phyloP scores from a whole-genome alignment of 2,888 invertebrate species.

The Drosophila leonis region DNA sequence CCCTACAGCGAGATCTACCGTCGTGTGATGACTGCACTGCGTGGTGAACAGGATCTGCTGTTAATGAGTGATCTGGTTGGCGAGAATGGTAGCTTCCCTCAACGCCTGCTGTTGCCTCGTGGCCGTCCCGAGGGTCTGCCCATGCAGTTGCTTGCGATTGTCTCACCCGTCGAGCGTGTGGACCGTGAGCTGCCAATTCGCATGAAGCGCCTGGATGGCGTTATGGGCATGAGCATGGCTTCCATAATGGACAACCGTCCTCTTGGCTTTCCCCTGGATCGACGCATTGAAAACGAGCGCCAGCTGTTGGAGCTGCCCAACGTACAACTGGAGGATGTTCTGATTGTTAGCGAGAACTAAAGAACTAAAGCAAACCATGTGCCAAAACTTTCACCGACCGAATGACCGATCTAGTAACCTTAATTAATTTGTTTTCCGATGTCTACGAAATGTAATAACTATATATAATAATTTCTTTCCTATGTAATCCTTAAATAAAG shows the following conservation, averaged over 20 bases:
- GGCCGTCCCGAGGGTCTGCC: slow-evolving; percentile 88
- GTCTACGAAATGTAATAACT: slow-evolving; percentile 25
- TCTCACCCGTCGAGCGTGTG: slow-evolving; percentile 85
- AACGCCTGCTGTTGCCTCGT: slow-evolving; percentile 88
- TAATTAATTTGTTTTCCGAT: neutral
- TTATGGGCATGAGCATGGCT: slow-evolving; percentile 58
- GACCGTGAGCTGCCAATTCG: slow-evolving; percentile 7
- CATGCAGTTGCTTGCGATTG: slow-evolving; percentile 87
- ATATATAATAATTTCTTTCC: slow-evolving; percentile 2
- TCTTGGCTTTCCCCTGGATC: slow-evolving; percentile 76
- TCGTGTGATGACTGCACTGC: slow-evolving; percentile 85
- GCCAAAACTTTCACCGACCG: slow-evolving; percentile 2
- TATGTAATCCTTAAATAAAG: slow-evolving; percentile 53
- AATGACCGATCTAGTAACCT: slow-evolving; percentile 6
- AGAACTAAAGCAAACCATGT: neutral
- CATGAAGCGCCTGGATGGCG: slow-evolving; percentile 37
- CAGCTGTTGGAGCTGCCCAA: slow-evolving; percentile 65
- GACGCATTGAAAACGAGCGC: slow-evolving; percentile 63
- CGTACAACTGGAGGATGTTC: slow-evolving; percentile 71
- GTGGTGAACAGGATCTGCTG: slow-evolving; percentile 78
- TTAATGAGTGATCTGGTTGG: slow-evolving; percentile 74
- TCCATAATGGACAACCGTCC: slow-evolving; percentile 66
- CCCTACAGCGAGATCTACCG: slow-evolving; percentile 85
- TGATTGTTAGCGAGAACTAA: slow-evolving; percentile 73
- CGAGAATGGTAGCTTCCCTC: slow-evolving; percentile 87